Evolutionary conservation across 2,113 vertebrate species (phyloP).

Genomic region (Australoheros scitulus): DNA sequence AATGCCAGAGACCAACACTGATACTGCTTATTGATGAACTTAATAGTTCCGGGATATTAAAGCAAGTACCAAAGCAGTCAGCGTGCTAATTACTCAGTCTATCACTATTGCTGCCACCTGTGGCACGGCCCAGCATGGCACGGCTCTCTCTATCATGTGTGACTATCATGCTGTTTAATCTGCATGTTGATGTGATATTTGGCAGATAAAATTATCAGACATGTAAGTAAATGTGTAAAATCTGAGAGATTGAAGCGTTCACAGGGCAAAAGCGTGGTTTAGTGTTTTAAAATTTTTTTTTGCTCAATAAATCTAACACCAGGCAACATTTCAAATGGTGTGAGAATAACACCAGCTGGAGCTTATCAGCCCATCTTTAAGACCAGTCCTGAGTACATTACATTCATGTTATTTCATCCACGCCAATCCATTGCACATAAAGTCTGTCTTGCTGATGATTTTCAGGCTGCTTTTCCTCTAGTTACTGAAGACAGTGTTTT

Average conservation of each 20-base stretch:
- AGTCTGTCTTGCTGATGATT: neutral
- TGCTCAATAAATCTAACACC: neutral
- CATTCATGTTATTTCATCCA: neutral
- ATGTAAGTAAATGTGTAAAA: neutral
- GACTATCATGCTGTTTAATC: neutral
- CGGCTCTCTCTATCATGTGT: neutral
- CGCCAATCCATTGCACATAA: neutral
- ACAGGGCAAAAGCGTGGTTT: neutral
- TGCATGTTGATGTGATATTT: neutral
- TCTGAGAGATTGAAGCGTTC: neutral
- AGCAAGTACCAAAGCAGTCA: neutral
- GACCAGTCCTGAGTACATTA: neutral
- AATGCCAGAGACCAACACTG: neutral
- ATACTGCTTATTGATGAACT: neutral
- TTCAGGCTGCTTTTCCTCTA: neutral
- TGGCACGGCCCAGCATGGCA: neutral
- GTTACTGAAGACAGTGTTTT: neutral
- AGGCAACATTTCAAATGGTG: neutral
- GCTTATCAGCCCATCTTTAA: neutral
- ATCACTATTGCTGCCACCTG: neutral
- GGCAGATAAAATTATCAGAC: neutral
- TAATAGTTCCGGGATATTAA: neutral
- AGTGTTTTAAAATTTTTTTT: neutral
- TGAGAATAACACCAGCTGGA: neutral
- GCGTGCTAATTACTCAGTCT: neutral